phyloP scores from a whole-genome alignment of 2,888 invertebrate genomes.

The Cheilosia scutellata region DNA sequence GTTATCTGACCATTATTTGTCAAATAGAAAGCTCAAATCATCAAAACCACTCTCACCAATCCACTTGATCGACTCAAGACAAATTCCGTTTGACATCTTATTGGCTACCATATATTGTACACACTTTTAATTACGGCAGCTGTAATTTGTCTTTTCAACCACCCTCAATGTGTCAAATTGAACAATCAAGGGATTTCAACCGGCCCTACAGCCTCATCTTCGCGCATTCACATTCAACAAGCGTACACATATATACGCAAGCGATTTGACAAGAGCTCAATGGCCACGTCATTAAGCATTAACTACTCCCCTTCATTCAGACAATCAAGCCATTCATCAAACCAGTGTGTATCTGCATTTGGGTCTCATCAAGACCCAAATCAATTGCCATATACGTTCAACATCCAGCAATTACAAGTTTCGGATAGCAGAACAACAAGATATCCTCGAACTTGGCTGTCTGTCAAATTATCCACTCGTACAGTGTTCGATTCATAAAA shows the following conservation, averaged over 20 bases:
- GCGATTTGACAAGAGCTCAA: constrained; percentile 62
- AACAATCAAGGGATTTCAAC: constrained; percentile 33
- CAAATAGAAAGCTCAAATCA: constrained; percentile 19
- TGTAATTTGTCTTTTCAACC: constrained; percentile 54
- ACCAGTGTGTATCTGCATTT: constrained; percentile 19
- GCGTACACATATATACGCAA: not conserved
- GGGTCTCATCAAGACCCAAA: constrained; percentile 38
- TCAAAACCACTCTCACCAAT: constrained; percentile 12
- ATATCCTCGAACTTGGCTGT: constrained; percentile 17
- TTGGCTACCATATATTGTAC: constrained; percentile 34
- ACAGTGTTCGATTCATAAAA: constrained; percentile 48
- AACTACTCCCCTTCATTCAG: constrained; percentile 42
- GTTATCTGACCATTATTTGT: not conserved
- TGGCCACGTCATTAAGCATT: constrained; percentile 62
- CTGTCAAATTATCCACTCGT: constrained; percentile 65
- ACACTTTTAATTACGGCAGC: constrained; percentile 50
- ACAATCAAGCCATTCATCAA: constrained; percentile 48
- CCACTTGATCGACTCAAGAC: constrained; percentile 11
- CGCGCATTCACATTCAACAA: constrained; percentile 1
- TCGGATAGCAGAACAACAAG: not conserved
- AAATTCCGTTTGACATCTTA: constrained; percentile 28
- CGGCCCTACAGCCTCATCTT: not conserved
- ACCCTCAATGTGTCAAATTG: constrained; percentile 43
- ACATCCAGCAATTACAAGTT: constrained; percentile 41
- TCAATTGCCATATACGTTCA: constrained; percentile 12